Base-by-base conservation (phyloP, 2,888 invertebrate species). In the Phrixothrix hirtus region DNA sequence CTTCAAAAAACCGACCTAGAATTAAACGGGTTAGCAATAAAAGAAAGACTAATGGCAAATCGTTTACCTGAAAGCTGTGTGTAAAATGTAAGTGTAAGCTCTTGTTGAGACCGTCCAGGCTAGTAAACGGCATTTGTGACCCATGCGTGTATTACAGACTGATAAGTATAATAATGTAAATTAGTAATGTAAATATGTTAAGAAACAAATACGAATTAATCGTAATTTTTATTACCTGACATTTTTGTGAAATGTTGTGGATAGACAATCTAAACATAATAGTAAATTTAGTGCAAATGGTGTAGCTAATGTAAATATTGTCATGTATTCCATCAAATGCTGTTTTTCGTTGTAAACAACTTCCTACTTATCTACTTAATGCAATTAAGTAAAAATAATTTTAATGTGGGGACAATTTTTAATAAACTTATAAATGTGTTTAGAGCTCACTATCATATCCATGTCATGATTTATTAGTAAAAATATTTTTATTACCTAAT, bases 21-120 rank as follows among this genome's bases (percentile, higher is more conserved):
- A 66, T 83, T 89, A 68, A 90, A 90, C 77, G 91, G 91, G 47
- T 85, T 89, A 75, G 90, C 90, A 69, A 91, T 92, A 76, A 92
- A 91, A 75, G 89, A 91, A 76, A 85, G 90, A 71, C 83, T 92
- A 57, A 89, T 91, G 81, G 89, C 91, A 69, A 88, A 88, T 74
- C 85, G 91, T 72, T 85, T 92, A 72, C 92, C 92, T 32, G 92
- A 92, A 77, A 91, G 90, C 73, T 92, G 91, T 78, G 92, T 92
- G 69, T 92, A 88, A 85, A 69, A 63, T 35, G 17, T 21, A 29
- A 34, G 48, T 48, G 48, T 11, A 14, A 12, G 2, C 12, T 6
- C 6, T 31, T 36, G 12, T 42, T 25, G 14, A n/a, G 54, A 54
- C 54, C 54, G 54, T 54, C 54, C 54, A 54, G 36, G 43, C 30